Conservation (phyloP, 2,113 vertebrate species). For the Tragelaphus strepsiceros region DNA sequence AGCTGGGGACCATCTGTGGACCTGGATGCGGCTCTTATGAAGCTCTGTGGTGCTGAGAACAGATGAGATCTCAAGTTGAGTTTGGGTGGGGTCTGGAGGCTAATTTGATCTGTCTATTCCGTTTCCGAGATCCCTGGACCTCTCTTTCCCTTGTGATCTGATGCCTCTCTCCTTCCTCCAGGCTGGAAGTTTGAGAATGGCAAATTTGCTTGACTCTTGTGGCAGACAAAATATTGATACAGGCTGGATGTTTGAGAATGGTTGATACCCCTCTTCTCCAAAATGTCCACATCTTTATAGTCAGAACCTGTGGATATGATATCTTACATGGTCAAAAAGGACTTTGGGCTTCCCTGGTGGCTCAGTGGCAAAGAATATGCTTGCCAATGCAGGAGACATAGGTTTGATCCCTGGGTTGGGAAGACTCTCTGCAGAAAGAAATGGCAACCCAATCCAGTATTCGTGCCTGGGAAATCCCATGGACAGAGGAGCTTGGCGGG, state of each 20-base stretch:
- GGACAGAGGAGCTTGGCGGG: not conserved
- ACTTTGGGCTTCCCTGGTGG: not conserved
- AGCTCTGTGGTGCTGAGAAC: not conserved
- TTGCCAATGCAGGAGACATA: not conserved
- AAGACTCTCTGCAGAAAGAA: not conserved
- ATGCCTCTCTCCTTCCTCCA: not conserved
- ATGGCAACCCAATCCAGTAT: not conserved
- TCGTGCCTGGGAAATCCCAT: not conserved
- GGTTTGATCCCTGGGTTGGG: not conserved
- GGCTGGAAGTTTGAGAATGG: not conserved
- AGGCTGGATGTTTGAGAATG: not conserved
- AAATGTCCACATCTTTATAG: not conserved
- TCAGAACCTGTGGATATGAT: no score
- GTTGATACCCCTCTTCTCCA: no score
- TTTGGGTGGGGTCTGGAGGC: not conserved
- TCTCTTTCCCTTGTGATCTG: not conserved
- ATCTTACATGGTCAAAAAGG: not conserved
- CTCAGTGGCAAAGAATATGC: not conserved
- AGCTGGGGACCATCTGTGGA: not conserved
- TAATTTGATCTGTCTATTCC: fast-evolving
- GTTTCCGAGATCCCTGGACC: not conserved
- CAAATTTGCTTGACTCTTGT: not conserved
- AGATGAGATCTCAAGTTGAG: not conserved
- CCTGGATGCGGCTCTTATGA: fast-evolving
- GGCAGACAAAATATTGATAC: not conserved